Evolutionary conservation across 2,797 vertebrate species (phyloP).

Genomic region (Silurus lanzhouensis): DNA sequence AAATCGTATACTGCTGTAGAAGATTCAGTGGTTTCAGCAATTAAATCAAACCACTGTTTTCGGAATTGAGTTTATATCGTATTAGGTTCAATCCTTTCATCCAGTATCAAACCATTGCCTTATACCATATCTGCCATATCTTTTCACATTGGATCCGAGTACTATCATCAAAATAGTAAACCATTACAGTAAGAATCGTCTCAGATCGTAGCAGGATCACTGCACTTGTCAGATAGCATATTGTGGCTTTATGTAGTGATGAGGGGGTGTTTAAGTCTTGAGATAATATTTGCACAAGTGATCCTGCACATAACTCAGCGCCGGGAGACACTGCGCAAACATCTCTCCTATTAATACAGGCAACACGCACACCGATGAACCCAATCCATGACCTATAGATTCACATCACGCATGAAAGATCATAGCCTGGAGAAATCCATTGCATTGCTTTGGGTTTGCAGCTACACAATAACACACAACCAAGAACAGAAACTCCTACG

Average conservation of each 20-base stretch:
- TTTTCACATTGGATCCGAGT: too few relatives aligned
- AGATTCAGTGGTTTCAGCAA: too few relatives aligned
- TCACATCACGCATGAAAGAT: not conserved
- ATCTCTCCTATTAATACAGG: not conserved
- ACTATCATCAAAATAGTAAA: not conserved
- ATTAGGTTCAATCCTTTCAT: not conserved
- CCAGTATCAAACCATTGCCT: not conserved
- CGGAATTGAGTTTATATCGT: not conserved
- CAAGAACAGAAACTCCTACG: not conserved
- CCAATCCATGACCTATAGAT: not conserved
- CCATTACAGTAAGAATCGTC: not conserved
- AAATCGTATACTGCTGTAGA: too few relatives aligned
- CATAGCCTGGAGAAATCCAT: not conserved
- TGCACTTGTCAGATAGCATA: too few relatives aligned
- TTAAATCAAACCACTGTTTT: too few relatives aligned
- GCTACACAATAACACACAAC: not conserved
- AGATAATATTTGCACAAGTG: not conserved
- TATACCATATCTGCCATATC: not conserved
- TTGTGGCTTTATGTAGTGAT: too few relatives aligned
- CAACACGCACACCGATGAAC: not conserved
- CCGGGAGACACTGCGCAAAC: not conserved
- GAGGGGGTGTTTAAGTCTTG: too few relatives aligned
- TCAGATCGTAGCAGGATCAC: too few relatives aligned
- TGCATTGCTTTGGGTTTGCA: not conserved
- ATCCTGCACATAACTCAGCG: not conserved